Percentiles rank a stretch among this genome's conserved stretches.
Conservation (phyloP, 2,797 vertebrate species). For the Sphaeramia orbicularis region DNA sequence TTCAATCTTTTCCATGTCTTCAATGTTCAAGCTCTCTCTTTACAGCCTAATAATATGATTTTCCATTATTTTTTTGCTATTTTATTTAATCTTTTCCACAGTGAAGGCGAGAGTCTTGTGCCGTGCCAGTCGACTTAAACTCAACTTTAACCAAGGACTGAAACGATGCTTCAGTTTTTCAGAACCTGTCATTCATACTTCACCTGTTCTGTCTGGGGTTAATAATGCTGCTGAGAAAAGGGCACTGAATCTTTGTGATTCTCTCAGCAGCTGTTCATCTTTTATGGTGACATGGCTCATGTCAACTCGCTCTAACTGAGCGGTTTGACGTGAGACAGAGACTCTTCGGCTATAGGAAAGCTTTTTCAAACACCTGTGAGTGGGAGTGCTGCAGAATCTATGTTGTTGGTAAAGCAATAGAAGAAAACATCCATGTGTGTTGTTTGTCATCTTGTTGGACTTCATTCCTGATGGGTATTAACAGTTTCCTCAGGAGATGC, state of each 20-base stretch:
- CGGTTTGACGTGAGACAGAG: not conserved
- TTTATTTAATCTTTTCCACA: slow-evolving; percentile 4
- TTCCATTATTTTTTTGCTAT: not conserved
- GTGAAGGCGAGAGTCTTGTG: not conserved
- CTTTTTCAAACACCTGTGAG: not conserved
- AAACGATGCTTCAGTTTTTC: slow-evolving; percentile 12
- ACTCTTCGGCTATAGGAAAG: not conserved
- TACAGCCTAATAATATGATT: slow-evolving; percentile 12
- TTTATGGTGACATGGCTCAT: not conserved
- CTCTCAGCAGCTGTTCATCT: slow-evolving; percentile 9
- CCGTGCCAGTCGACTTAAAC: not conserved
- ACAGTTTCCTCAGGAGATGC: not conserved
- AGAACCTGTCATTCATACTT: not conserved
- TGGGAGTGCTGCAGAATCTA: not conserved
- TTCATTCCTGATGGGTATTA: not conserved
- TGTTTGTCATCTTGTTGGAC: not conserved
- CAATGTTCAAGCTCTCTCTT: not conserved
- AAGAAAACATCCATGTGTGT: not conserved
- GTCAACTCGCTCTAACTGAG: not conserved
- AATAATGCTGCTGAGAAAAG: not conserved
- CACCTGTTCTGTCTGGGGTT: not conserved
- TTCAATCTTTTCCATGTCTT: no score
- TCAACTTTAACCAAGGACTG: slow-evolving; percentile 2
- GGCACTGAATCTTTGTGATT: not conserved
- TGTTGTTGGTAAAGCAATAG: not conserved